These are phyloP conservation scores for Sus scrofa DNA, from an alignment of 2,113 vertebrate genomes.

Conservation along the genomic window T2T-Sscrofa CM000830.6:20461001-20461500, in stretches of 20 bases:
- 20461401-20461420: conserved; percentile 20
- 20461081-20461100: background rate
- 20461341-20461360: conserved; percentile 30
- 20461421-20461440: conserved; percentile 35
- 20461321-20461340: conserved; percentile 43
- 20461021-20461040: conserved; percentile 21
- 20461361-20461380: background rate
- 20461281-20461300: conserved; percentile 28
- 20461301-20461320: background rate
- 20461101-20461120: conserved; percentile 20
- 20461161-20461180: background rate
- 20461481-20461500: conserved; percentile 29
- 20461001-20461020: background rate
- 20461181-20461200: background rate
- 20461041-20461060: background rate
- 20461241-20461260: conserved; percentile 43
- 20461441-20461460: conserved; percentile 27
- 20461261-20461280: conserved; percentile 15
- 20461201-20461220: conserved; percentile 41
- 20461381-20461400: conserved; percentile 60
- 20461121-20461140: background rate
- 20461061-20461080: conserved; percentile 44
- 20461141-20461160: background rate
- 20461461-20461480: background rate
- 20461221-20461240: background rate